phyloP scores from a whole-genome alignment of 2,113 vertebrate genomes.

The Neopipo cinnamomea region DNA sequence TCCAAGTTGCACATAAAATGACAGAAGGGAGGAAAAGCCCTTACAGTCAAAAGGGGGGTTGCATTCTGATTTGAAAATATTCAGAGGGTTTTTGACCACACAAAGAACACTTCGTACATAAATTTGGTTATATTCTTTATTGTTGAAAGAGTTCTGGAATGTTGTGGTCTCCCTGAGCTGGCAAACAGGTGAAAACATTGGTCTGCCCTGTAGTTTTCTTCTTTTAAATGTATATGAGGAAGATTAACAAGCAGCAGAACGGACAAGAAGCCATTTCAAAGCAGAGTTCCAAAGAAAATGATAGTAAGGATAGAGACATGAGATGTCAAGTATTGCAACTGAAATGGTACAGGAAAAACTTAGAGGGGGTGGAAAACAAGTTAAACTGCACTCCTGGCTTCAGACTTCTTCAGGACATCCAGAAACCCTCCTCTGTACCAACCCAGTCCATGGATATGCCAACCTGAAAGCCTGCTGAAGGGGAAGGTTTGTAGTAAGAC shows the following conservation, averaged over 20 bases:
- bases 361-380: not conserved
- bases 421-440: not conserved
- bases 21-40: not conserved
- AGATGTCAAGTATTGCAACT: not conserved
- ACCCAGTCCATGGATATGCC: not conserved
- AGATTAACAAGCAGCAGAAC: not conserved
- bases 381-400: not conserved
- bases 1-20: not conserved
- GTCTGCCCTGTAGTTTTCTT: not conserved
- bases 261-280: not conserved
- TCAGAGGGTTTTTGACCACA: constrained; percentile 8
- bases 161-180: constrained; percentile 6
- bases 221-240: not conserved
- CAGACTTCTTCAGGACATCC: not conserved
- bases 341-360: not conserved
- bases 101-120: constrained; percentile 45
- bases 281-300: not conserved
- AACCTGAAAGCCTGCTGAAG: not conserved
- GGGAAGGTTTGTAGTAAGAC: not conserved
- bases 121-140: not conserved
- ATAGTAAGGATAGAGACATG: not conserved
- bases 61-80: not conserved
- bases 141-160: constrained; percentile 38
- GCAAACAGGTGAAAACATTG: not conserved
- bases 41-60: not conserved